Percentiles rank a stretch among this genome's conserved stretches.
phyloP scores from a whole-genome alignment of 2,888 invertebrate species.

The Ormyrus rosae region DNA sequence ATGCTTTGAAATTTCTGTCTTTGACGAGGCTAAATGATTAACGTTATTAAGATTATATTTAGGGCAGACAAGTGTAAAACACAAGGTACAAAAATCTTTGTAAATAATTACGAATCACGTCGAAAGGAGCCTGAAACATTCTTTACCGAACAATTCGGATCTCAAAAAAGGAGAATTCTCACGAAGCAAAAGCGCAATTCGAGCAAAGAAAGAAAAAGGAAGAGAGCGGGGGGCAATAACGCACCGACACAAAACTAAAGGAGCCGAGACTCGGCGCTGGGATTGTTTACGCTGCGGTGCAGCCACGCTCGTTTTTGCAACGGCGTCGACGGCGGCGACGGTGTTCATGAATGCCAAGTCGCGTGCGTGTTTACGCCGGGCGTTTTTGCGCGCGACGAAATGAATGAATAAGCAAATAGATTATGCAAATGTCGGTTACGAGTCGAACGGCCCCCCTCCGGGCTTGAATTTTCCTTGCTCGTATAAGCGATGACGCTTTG shows the following conservation, averaged over 20 bases:
- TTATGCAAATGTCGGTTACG: constrained; percentile 48
- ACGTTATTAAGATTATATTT: no score
- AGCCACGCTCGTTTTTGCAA: constrained; percentile 8
- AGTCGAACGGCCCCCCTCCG: constrained; percentile 9
- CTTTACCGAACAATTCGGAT: no score
- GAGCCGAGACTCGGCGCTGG: neutral
- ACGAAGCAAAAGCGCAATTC: no score
- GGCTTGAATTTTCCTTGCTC: constrained; percentile 22
- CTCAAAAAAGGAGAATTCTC: no score
- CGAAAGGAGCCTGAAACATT: no score
- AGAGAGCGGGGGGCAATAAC: neutral
- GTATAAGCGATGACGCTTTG: neutral
- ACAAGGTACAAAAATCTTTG: no score
- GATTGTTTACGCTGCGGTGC: neutral
- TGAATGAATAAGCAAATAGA: constrained; percentile 56
- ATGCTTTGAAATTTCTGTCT: no score
- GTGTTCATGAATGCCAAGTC: constrained; percentile 43
- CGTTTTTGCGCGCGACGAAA: constrained; percentile 8
- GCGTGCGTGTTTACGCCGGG: constrained; percentile 32
- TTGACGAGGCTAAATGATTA: no score
- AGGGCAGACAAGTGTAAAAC: no score
- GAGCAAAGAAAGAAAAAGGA: neutral
- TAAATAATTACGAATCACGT: no score
- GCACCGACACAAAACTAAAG: neutral
- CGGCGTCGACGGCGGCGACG: neutral